phyloP scores from a whole-genome alignment of 2,888 invertebrate genomes.

The Melanchra persicariae region DNA sequence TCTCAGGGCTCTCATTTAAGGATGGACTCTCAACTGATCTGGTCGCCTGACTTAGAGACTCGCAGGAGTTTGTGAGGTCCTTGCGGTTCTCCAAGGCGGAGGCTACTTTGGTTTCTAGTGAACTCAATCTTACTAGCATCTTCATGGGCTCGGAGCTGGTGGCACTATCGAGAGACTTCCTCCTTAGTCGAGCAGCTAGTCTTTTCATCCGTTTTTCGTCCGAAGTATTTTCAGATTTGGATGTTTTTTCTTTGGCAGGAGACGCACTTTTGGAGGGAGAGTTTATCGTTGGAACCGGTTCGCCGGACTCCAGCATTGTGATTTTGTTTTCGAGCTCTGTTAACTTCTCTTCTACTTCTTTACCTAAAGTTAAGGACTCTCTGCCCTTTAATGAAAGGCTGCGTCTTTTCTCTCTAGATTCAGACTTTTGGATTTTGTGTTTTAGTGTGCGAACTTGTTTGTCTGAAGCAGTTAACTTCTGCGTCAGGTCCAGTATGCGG shows the following conservation, averaged over 20 bases:
- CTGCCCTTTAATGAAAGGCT: slow-evolving; percentile 96
- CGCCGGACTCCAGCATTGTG: slow-evolving; percentile 91
- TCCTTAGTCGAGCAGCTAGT: slow-evolving; percentile 91
- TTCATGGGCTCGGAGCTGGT: slow-evolving; percentile 95
- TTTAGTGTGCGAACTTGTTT: slow-evolving; percentile 95
- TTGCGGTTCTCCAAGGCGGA: slow-evolving; percentile 89
- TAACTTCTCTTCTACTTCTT: slow-evolving; percentile 96
- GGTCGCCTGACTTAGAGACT: slow-evolving; percentile 88
- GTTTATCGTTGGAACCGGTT: slow-evolving; percentile 84
- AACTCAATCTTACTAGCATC: slow-evolving; percentile 94
- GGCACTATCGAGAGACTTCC: slow-evolving; percentile 95
- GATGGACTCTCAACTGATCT: slow-evolving; percentile 83
- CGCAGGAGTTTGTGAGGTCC: slow-evolving; percentile 90
- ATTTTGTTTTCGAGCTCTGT: slow-evolving; percentile 95
- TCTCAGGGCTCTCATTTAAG: slow-evolving; percentile 77
- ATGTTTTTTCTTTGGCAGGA: slow-evolving; percentile 89
- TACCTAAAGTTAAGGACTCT: slow-evolving; percentile 95
- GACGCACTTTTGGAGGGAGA: slow-evolving; percentile 89
- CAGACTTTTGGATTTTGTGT: slow-evolving; percentile 94
- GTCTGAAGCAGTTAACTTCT: slow-evolving; percentile 95
- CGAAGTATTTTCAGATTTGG: slow-evolving; percentile 86
- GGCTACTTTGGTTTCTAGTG: slow-evolving; percentile 94
- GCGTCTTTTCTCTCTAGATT: slow-evolving; percentile 94
- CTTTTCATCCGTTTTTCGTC: slow-evolving; percentile 89
- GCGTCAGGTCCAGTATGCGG: slow-evolving; percentile 95